Conservation (phyloP, 2,888 invertebrate genomes). For the Cephus nigrinus region DNA sequence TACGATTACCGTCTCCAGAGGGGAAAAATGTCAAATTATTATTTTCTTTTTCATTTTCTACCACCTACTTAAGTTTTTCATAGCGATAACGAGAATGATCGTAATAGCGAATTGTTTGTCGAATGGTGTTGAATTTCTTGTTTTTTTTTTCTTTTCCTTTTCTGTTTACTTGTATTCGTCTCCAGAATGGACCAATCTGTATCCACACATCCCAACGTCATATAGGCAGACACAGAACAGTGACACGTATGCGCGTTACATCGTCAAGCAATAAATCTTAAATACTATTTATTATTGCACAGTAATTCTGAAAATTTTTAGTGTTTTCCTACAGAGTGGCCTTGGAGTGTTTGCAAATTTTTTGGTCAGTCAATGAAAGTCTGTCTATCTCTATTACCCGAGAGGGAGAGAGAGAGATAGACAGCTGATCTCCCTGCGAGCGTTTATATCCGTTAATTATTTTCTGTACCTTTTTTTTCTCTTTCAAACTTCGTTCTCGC, state of each 20-base stretch:
- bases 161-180: not conserved
- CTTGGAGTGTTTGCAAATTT: not conserved
- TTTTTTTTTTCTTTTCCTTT: not conserved
- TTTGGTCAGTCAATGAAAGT: not conserved
- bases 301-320: not conserved
- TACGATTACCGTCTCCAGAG: not conserved
- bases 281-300: not conserved
- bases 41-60: too few relatives aligned
- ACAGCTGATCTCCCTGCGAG: not conserved
- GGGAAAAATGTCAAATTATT: too few relatives aligned
- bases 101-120: not conserved
- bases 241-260: not conserved
- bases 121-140: not conserved
- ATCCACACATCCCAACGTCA: not conserved
- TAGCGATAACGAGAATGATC: not conserved
- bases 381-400: not conserved
- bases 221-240: not conserved
- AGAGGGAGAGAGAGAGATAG: too few relatives aligned
- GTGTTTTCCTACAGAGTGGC: not conserved
- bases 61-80: too few relatives aligned
- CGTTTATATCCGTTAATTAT: not conserved
- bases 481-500: not conserved
- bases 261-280: conserved; percentile 4
- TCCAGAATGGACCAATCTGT: not conserved
- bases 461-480: not conserved